Evolutionary conservation across 2,888 invertebrate species (phyloP), one percentile per base, ranked within the genome.

Genomic region (Drosophila paramelanica): DNA sequence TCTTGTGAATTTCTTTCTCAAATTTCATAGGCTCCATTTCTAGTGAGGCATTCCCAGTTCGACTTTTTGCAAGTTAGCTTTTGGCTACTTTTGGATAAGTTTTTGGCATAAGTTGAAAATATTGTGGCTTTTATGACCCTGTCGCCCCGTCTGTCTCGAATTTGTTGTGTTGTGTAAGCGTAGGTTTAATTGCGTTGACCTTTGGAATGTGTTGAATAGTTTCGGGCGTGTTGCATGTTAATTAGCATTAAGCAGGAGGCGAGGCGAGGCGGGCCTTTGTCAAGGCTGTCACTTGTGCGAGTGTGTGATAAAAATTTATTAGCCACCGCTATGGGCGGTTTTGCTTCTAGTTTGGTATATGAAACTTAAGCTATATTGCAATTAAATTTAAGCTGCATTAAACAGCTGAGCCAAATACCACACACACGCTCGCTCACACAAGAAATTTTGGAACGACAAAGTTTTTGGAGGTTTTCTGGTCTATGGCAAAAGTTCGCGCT

Each of bases 131-230:
- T 88, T 88, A 88, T 79, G 84, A 75, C 71, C 52, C 62, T 73
- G 66, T 73, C 56, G 67, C 53, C 57, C 70, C 62, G 17, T 17
- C 57, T 72, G 59, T 55, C 67, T 67, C 47, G 33, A 41, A 53
- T 51, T 64, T 71, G 72, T 64, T 71, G 72, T 36, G 36, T 36
- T 13, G 11, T 11, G 1, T 36, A 13, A 36, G 36, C 36, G 13
- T 77, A 77, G 73, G 69, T 83, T 89, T 89, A 89, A 89, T 93
- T 93, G 92, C 93, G 92, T 91, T 91, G 85, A 86, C 85, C 89
- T 86, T 81, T 84, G 73, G 49, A 73, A 72, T 74, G 65, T 64
- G 71, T 52, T 79, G 74, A 72, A 88, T 62, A 88, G 77, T 74
- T 77, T 77, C 25, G 67, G 83, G 62, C 47, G 66, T 73, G 75